These are phyloP conservation scores for Sebastes iracundus DNA, from an alignment of 2,797 vertebrate genomes.

Conservation along the genomic window DNA sequence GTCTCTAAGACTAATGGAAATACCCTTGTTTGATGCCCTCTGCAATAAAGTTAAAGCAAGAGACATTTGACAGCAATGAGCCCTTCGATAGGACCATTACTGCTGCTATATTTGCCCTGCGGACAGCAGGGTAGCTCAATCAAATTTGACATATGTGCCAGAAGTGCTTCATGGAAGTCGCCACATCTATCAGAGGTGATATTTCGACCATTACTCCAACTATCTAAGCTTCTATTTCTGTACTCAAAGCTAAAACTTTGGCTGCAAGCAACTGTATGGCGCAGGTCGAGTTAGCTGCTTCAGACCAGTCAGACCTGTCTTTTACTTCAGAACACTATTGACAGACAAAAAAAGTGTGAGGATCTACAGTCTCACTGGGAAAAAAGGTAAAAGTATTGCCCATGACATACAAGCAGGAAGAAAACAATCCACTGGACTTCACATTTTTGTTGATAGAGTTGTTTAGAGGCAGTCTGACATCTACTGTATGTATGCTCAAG, in stretches of 20 bases:
- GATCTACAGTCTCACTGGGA: neutral
- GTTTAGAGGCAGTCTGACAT: neutral
- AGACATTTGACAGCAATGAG: neutral
- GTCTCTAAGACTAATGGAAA: conserved; percentile 5
- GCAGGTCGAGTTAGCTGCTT: neutral
- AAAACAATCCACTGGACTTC: neutral
- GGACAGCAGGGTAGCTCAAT: conserved; percentile 4
- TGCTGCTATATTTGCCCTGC: neutral
- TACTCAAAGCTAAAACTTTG: neutral
- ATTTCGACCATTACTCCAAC: neutral
- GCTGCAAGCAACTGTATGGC: neutral
- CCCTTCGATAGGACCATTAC: neutral
- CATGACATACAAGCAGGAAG: neutral
- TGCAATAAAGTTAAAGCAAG: conserved; percentile 1
- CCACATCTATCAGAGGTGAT: neutral
- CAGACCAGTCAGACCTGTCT: neutral
- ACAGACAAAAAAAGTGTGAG: neutral
- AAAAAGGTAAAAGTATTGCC: neutral
- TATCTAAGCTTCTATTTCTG: conserved; percentile 7
- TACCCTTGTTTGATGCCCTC: neutral
- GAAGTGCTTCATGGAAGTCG: conserved; percentile 8
- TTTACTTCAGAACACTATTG: neutral
- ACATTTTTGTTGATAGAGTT: neutral
- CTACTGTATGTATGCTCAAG: neutral
- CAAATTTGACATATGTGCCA: conserved; percentile 19